Base-by-base conservation (phyloP, 2,888 invertebrate genomes). In the Parnassius smintheus region DNA sequence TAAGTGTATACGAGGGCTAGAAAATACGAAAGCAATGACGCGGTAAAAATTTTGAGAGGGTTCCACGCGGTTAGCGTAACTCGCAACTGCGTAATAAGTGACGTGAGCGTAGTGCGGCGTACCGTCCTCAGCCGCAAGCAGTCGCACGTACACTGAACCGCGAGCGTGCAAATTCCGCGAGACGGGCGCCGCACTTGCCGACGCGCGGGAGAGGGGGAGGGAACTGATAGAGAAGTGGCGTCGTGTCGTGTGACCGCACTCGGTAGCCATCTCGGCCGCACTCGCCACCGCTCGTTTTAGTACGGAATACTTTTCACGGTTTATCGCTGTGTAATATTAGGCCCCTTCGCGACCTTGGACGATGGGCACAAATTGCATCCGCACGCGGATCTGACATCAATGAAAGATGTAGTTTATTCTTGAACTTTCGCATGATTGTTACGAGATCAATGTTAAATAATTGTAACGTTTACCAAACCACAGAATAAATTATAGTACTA, bases 41-140 rank as follows among this genome's bases (percentile, higher is more conserved):
- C 60, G 72, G 44, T 65, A 73, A 77, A 73, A 77, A 70, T 68
- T 74, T 78, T 75, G 72, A 72, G 4, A 49, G 49, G 81, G 84
- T 88, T 88, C 86, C 91, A 90, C 91, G 91, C 89, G 89, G 89
- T 88, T 78, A 76, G 75, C 78, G 78, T 74, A 78, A 76, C 79
- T 82, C 77, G 83, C 75, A 82, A 91, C 91, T 91, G 91, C 91
- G 91, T 91, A 91, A 86, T 91, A 91, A 89, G 82, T 82, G 81
- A 72, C 74, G 76, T 72, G 75, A 79, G 80, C 78, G 85, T 73
- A 72, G 73, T 79, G 80, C 82, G 75, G 72, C 82, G 72, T 74
- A 69, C 77, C 86, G 89, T 86, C 85, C 81, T 84, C 79, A 75
- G 75, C 79, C 82, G 85, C 86, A 83, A 80, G 73, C 87, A 85